Evolutionary conservation across 2,888 invertebrate species (phyloP).

Genomic region (Piscicola geometra): DNA sequence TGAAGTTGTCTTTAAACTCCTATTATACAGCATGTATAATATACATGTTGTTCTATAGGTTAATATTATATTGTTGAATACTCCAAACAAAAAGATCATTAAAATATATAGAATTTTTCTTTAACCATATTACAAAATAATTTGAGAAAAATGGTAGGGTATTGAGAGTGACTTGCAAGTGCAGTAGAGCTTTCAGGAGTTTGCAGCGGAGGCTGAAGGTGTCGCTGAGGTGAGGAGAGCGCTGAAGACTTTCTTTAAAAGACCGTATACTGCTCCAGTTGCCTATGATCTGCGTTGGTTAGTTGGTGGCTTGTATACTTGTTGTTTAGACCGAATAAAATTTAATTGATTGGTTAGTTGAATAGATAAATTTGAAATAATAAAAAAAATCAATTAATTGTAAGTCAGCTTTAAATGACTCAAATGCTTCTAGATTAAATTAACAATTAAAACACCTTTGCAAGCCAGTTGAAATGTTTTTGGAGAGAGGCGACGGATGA

Average conservation of each 20-base stretch:
- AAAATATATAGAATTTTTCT: no score
- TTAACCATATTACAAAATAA: no score
- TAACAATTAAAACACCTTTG: slow-evolving; percentile 28
- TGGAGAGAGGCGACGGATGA: slow-evolving; percentile 23
- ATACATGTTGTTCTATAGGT: no score
- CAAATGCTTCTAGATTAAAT: neutral
- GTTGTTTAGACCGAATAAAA: no score
- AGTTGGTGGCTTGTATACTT: no score
- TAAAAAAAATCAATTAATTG: neutral
- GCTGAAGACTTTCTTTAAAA: slow-evolving; percentile 26
- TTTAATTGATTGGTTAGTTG: no score
- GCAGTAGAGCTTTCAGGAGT: slow-evolving; percentile 19
- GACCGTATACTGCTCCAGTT: slow-evolving; percentile 29
- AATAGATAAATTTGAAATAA: neutral
- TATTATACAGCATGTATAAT: no score
- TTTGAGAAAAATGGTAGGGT: neutral
- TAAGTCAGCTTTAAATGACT: neutral
- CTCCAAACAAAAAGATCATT: no score
- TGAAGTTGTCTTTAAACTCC: no score
- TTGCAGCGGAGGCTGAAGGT: slow-evolving; percentile 24
- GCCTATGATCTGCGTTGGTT: slow-evolving; percentile 31
- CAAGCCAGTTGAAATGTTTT: slow-evolving; percentile 34
- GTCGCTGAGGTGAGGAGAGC: slow-evolving; percentile 7
- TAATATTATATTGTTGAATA: no score
- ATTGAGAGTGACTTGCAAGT: slow-evolving; percentile 23